A percentile compares a stretch with the other conserved stretches of the same genome.
phyloP scores from a whole-genome alignment of 2,888 invertebrate genomes.

The Drosophila diplacantha region DNA sequence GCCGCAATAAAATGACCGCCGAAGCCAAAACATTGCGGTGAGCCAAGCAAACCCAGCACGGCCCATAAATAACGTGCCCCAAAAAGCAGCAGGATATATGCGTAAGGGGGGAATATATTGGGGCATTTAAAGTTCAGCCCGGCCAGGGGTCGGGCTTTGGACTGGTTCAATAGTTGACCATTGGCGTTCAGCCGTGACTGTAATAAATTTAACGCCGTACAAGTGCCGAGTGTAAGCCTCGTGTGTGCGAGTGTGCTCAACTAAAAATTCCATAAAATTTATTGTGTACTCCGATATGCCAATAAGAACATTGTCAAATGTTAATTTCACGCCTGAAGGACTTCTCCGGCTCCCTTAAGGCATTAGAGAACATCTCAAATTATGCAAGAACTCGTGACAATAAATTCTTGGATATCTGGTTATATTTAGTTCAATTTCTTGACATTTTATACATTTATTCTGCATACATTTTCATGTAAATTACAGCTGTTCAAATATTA shows the following conservation, averaged over 20 bases:
- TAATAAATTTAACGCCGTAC: conserved; percentile 62
- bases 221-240: conserved; percentile 44
- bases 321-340: conserved; percentile 65
- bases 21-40: conserved; percentile 66
- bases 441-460: background rate
- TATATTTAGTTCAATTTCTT: background rate
- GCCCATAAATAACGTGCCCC: conserved; percentile 50
- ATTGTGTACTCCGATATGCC: conserved; percentile 37
- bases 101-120: conserved; percentile 3
- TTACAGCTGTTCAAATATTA: background rate
- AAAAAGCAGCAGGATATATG: background rate
- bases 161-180: conserved; percentile 35
- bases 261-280: conserved; percentile 48
- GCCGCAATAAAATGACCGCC: conserved; percentile 67
- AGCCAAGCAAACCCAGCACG: conserved; percentile 37
- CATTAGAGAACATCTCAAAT: conserved; percentile 5
- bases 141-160: conserved; percentile 8
- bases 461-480: background rate
- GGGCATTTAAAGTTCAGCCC: conserved; percentile 33
- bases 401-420: background rate
- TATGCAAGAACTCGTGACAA: background rate
- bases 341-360: background rate
- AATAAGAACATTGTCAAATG: conserved; percentile 64
- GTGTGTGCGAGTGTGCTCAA: conserved; percentile 26
- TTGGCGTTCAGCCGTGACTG: conserved; percentile 55